Evolutionary conservation across 2,888 invertebrate species (phyloP), one percentile per base, ranked within the genome.

Genomic region (Psylliodes chrysocephalus): DNA sequence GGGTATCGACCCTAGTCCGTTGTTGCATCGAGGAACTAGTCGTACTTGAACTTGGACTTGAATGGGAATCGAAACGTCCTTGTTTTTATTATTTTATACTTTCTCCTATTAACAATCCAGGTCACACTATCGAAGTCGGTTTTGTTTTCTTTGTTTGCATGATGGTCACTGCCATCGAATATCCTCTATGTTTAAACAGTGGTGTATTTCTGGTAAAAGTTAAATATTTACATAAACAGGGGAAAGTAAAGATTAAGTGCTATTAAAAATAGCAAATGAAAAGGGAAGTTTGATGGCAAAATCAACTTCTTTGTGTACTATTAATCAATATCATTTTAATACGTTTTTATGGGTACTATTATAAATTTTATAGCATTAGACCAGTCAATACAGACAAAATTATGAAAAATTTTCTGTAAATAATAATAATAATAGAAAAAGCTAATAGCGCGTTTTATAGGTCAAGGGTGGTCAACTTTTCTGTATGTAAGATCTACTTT

Each of bases 1-100:
- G 22, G 2, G 2, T 22, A 22, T 22, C 22, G 22, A 22, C 22
- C 22, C 22, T 6, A 22, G 22, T 35, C 12, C 35, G 35, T 10
- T 10, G 4, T 14, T 35, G 14, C 12, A 5, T 35, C 14, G 25
- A 28, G 10, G 6, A 19, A n/a, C 6, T 19, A 12, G 14, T 52
- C 35, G 30, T 35, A 35, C 35, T 52, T 52, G 51, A 52, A 52
- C 51, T 52, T 35, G 51, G 35, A 35, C 51, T 52, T 52, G 51
- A 52, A 52, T 52, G n/a, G 7, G n/a, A 52, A 18, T 10, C 22
- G 30, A n/a, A 52, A 52, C 35, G 51, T 18, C 35, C 51, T 52
- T 52, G 51, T 19, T 15, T 18, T 14, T 33, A 17, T 42, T 42
- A 17, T 38, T 42, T 18, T 18, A 42, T 15, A 52, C 51, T 52